Evolutionary conservation across 1,140 invertebrate species (phyloP).

Genomic region (Drosophila mauritiana): DNA sequence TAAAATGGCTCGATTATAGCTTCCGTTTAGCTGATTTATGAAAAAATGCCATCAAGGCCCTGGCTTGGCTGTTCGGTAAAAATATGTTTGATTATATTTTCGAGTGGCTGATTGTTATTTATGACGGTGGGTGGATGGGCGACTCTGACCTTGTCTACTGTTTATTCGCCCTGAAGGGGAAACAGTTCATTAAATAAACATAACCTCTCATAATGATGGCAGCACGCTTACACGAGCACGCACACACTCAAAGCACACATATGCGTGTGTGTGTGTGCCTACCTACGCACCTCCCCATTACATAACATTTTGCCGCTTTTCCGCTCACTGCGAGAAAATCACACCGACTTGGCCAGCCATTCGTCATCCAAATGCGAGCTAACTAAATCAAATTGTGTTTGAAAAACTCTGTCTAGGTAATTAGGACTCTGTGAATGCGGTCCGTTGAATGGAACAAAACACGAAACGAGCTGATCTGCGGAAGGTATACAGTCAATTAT

Average conservation of each 20-base stretch:
- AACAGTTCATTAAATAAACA: conserved; percentile 75
- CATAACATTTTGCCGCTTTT: not conserved
- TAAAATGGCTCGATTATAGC: conserved; percentile 18
- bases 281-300: not conserved
- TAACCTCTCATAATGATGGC: conserved; percentile 73
- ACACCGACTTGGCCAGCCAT: too few relatives aligned
- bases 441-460: too few relatives aligned
- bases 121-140: conserved; percentile 1
- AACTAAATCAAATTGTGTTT: too few relatives aligned
- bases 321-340: not conserved
- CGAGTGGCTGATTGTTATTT: conserved; percentile 48
- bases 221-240: conserved; percentile 9
- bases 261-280: not conserved
- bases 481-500: too few relatives aligned
- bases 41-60: not conserved
- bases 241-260: conserved; percentile 3
- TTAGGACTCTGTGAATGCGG: not conserved
- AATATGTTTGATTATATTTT: conserved; percentile 41
- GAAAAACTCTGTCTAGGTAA: too few relatives aligned
- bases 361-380: not conserved
- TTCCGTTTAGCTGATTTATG: conserved; percentile 1
- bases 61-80: conserved; percentile 11
- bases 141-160: conserved; percentile 31
- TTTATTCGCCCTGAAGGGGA: conserved; percentile 12
- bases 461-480: too few relatives aligned